These are phyloP conservation scores for Pseudanteris insignis DNA, from an alignment of 2,888 invertebrate species.

Conservation along the genomic window DNA sequence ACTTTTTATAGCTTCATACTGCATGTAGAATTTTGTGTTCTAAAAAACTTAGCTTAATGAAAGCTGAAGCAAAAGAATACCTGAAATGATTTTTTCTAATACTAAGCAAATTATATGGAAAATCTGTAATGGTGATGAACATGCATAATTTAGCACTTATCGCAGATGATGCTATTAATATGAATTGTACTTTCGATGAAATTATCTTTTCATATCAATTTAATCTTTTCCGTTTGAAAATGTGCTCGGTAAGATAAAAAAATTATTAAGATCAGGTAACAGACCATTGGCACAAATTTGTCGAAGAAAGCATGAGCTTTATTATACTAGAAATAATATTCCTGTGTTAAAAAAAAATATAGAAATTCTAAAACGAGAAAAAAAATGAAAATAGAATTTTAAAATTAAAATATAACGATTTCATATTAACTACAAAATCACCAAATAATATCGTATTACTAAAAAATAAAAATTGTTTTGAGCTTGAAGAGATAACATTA, in stretches of 20 bases:
- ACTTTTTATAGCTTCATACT: slow-evolving; percentile 4
- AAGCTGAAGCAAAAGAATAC: too few species aligned
- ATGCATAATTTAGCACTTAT: slow-evolving; percentile 7
- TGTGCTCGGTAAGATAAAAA: neutral
- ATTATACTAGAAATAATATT: too few species aligned
- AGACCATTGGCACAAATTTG: slow-evolving; percentile 2
- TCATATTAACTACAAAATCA: neutral
- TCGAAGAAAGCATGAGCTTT: slow-evolving; percentile 4
- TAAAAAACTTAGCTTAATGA: neutral
- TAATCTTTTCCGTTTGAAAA: slow-evolving; percentile 8
- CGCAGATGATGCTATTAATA: slow-evolving; percentile 2
- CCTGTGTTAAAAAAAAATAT: too few species aligned
- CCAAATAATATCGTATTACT: neutral
- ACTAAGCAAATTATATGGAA: neutral
- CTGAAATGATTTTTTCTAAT: too few species aligned
- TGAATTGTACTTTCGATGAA: neutral
- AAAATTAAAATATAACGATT: neutral
- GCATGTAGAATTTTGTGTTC: slow-evolving; percentile 2
- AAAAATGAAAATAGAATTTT: neutral
- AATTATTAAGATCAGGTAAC: neutral
- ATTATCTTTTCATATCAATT: too few species aligned
- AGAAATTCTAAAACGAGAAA: too few species aligned
- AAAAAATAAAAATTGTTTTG: neutral
- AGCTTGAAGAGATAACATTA: neutral
- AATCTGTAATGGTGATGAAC: neutral